These are phyloP conservation scores for Peromyscus attwateri DNA, from an alignment of 2,797 vertebrate genomes.

Conservation along the genomic window DNA sequence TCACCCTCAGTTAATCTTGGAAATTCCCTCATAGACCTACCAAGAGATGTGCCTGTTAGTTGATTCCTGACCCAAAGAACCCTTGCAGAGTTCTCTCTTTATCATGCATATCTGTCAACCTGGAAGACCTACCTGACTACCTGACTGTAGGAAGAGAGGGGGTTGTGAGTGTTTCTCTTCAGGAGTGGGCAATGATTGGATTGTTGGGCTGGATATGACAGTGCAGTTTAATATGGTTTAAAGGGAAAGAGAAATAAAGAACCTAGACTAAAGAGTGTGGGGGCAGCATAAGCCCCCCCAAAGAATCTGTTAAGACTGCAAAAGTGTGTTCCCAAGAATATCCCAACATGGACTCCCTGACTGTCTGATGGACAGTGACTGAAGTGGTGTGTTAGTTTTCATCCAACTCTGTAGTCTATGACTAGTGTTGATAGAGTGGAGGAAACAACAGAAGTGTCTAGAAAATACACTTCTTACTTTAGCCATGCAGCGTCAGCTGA, in stretches of 20 bases:
- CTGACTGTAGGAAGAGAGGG: not conserved
- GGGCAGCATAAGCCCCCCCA: not conserved
- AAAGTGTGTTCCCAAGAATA: not conserved
- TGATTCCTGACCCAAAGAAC: not conserved
- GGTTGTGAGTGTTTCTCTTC: not conserved
- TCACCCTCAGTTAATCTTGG: no score
- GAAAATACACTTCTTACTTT: not conserved
- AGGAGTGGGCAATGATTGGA: not conserved
- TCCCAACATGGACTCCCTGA: not conserved
- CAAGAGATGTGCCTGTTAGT: not conserved
- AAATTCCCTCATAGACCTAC: not conserved
- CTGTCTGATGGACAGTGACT: not conserved
- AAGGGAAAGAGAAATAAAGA: not conserved
- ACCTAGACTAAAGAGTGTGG: not conserved
- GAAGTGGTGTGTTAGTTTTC: not conserved
- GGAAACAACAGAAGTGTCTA: not conserved
- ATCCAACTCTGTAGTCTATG: not conserved
- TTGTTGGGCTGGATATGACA: not conserved
- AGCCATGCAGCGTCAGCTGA: no score
- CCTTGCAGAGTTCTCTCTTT: not conserved
- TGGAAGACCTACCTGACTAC: not conserved
- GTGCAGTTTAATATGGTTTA: not conserved
- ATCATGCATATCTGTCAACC: not conserved
- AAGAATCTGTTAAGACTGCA: not conserved
- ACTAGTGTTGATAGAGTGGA: not conserved